Conservation (phyloP, 2,888 invertebrate genomes). For the Eristalinus sepulchralis region DNA sequence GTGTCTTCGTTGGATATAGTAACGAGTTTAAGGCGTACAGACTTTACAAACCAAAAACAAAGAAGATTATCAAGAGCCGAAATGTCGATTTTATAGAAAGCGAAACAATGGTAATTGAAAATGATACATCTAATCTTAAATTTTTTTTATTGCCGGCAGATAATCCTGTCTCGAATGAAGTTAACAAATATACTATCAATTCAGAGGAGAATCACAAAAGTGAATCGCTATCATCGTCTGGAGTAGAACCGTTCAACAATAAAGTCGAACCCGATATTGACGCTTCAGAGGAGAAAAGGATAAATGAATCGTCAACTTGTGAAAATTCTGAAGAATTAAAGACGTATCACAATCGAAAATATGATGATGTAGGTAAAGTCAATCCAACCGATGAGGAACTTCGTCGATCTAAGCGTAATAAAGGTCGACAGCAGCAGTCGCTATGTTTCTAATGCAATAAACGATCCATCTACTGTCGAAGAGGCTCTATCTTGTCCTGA, state of each 20-base stretch:
- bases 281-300: background rate
- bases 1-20: constrained; percentile 60
- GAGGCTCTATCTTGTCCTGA: background rate
- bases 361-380: background rate
- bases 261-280: background rate
- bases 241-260: background rate
- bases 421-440: background rate
- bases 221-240: background rate
- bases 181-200: background rate
- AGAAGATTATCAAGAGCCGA: constrained; percentile 46
- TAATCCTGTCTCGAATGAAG: background rate
- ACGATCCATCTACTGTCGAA: background rate
- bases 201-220: background rate
- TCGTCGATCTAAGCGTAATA: background rate
- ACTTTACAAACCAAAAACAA: constrained; percentile 15
- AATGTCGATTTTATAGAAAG: constrained; percentile 59
- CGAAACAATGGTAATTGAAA: background rate
- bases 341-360: background rate
- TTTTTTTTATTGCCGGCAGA: background rate
- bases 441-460: background rate
- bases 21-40: constrained; percentile 42
- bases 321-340: background rate
- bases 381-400: background rate
- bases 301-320: background rate
- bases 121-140: background rate